These are phyloP conservation scores for Drosophila nigrodunni DNA, from an alignment of 1,140 invertebrate species.

Conservation along the genomic window DNA sequence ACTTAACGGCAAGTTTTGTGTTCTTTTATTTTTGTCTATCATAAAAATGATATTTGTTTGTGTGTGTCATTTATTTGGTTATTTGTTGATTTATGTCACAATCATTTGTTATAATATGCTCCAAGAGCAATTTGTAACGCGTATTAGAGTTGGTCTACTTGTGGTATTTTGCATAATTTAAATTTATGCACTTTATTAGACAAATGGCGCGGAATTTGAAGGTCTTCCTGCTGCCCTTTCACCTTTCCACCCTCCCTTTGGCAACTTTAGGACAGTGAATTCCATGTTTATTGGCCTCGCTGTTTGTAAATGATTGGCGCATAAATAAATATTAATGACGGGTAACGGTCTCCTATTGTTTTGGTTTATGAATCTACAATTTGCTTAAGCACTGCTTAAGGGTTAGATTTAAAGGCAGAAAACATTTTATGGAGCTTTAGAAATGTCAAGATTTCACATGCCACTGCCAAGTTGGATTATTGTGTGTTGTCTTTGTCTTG, in stretches of 20 bases:
- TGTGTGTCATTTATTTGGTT: conserved; percentile 70
- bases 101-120: conserved; percentile 54
- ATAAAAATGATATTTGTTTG: conserved; percentile 60
- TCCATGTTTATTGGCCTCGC: conserved; percentile 28
- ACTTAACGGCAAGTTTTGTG: conserved; percentile 27
- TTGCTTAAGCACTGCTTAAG: conserved; percentile 20
- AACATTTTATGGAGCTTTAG: not conserved
- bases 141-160: conserved; percentile 36
- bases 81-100: conserved; percentile 64
- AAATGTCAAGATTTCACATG: conserved; percentile 13
- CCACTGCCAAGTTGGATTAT: not conserved
- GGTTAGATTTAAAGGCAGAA: conserved; percentile 13
- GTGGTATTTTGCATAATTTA: conserved; percentile 62
- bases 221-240: not conserved
- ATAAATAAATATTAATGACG: conserved; percentile 66
- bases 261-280: not conserved
- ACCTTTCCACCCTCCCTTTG: not conserved
- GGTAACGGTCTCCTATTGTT: conserved; percentile 20
- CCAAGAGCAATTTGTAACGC: conserved; percentile 45
- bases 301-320: conserved; percentile 53
- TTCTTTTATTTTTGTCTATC: conserved; percentile 11
- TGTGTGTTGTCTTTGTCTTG: too few species aligned
- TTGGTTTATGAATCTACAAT: conserved; percentile 30
- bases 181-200: conserved; percentile 67
- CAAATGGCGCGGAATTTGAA: conserved; percentile 24